Evolutionary conservation across 2,113 vertebrate genomes (phyloP).

Genomic region (Spea multiplicata): DNA sequence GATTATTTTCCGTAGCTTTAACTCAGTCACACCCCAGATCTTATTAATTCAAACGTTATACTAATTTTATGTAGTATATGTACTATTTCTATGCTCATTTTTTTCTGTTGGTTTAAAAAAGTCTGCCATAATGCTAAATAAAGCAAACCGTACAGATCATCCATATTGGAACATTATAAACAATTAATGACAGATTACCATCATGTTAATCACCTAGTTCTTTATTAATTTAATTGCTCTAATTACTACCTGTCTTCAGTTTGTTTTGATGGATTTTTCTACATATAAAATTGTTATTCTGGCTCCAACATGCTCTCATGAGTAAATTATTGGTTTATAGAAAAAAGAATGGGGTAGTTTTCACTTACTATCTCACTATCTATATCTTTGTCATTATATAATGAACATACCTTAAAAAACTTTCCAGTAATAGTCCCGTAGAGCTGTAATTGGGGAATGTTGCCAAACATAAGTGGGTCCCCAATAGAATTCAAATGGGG

Average conservation of each 20-base stretch:
- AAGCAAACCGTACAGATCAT: neutral
- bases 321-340: constrained; percentile 2
- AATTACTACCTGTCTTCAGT: constrained; percentile 20
- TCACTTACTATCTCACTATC: too few species aligned
- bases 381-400: too few species aligned
- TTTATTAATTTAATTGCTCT: constrained; percentile 25
- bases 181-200: neutral
- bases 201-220: neutral
- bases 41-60: too few species aligned
- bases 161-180: neutral
- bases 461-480: too few species aligned
- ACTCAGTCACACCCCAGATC: too few species aligned
- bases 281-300: constrained; percentile 11
- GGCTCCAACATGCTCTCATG: constrained; percentile 16
- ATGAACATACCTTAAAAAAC: too few species aligned
- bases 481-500: too few species aligned
- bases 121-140: neutral
- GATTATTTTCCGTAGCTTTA: too few species aligned
- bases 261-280: constrained; percentile 9
- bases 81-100: too few species aligned
- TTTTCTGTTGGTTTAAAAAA: neutral
- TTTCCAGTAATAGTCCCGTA: too few species aligned
- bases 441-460: too few species aligned
- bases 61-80: too few species aligned
- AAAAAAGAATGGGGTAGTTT: neutral